Evolutionary conservation across 2,888 invertebrate species (phyloP).

Genomic region (Rosalia funebris): DNA sequence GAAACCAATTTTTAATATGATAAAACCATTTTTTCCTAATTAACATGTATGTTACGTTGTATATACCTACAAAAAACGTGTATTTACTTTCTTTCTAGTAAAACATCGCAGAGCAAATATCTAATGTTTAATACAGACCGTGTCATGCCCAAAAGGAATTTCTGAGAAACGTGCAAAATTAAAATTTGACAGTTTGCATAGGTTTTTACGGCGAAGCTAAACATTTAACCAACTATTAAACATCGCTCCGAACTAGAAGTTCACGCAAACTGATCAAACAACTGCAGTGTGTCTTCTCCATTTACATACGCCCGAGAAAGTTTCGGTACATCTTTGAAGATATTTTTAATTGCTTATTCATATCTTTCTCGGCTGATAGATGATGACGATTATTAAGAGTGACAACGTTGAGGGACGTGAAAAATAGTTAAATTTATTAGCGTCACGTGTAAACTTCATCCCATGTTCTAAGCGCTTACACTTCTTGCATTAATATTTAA

Average conservation of each 20-base stretch:
- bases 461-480: slow-evolving; percentile 6
- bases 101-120: no score
- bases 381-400: slow-evolving; percentile 18
- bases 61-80: no score
- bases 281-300: slow-evolving; percentile 7
- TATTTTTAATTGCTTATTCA: slow-evolving; percentile 22
- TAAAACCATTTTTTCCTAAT: no score
- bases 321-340: slow-evolving; percentile 21
- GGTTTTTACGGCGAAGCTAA: slow-evolving; percentile 5
- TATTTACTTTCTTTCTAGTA: no score
- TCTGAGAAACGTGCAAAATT: slow-evolving; percentile 1
- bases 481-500: background rate
- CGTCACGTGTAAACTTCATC: slow-evolving; percentile 25
- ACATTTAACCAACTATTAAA: slow-evolving; percentile 17
- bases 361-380: slow-evolving; percentile 14
- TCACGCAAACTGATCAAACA: slow-evolving; percentile 21
- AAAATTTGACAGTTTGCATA: background rate
- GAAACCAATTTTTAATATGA: no score
- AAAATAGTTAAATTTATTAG: slow-evolving; percentile 31
- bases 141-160: no score
- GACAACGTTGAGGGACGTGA: slow-evolving; percentile 20
- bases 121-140: no score
- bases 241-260: slow-evolving; percentile 9
- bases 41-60: no score
- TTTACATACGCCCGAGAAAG: slow-evolving; percentile 20